These are phyloP conservation scores for Epinephelus coioides DNA, from an alignment of 2,797 vertebrate species.

Conservation along the genomic window DNA sequence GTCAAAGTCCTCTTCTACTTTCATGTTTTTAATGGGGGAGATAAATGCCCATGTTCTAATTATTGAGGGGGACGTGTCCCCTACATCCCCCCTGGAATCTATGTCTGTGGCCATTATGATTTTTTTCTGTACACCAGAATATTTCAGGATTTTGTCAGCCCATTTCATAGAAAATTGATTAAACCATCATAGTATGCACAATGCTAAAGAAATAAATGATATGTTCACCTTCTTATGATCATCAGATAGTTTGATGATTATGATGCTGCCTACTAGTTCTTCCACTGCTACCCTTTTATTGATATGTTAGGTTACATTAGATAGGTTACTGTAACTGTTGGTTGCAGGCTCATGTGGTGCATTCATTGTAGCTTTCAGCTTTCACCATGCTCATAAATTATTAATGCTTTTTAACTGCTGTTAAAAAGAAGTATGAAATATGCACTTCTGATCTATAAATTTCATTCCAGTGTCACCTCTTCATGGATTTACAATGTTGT, in stretches of 20 bases:
- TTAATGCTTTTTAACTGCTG: constrained; percentile 88
- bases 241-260: neutral
- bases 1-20: too few relatives aligned
- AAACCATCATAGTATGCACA: neutral
- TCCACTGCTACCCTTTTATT: constrained; percentile 58
- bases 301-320: constrained; percentile 76
- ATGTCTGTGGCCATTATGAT: too few relatives aligned
- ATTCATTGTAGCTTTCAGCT: constrained; percentile 89
- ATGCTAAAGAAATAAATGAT: neutral
- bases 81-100: too few relatives aligned
- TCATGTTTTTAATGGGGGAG: too few relatives aligned
- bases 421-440: constrained; percentile 85
- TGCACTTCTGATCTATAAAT: constrained; percentile 72
- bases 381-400: constrained; percentile 88
- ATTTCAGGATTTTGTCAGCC: neutral
- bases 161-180: neutral
- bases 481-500: constrained; percentile 60
- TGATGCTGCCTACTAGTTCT: constrained; percentile 40
- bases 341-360: constrained; percentile 85
- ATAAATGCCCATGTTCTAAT: too few relatives aligned
- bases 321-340: constrained; percentile 54
- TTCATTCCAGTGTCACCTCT: constrained; percentile 65
- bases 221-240: neutral
- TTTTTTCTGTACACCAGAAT: neutral
- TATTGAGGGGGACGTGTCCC: too few relatives aligned